Evolutionary conservation across 2,113 vertebrate genomes (phyloP).

Genomic region (Dromaius novaehollandiae): DNA sequence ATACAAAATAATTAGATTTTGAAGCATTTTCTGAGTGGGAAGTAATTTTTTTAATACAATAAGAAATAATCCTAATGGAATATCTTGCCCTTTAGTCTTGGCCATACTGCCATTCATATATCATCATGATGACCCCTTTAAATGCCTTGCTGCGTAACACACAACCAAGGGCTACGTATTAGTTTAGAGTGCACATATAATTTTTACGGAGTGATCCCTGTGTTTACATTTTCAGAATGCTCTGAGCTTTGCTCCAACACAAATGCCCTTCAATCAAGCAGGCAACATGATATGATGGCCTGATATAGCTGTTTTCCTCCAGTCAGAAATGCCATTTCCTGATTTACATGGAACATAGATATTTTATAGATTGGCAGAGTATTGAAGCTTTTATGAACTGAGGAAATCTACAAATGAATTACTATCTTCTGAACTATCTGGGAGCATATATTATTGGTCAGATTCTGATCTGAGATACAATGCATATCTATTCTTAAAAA

Average conservation of each 20-base stretch:
- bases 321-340: background rate
- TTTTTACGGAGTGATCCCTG: conserved; percentile 9
- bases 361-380: background rate
- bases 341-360: background rate
- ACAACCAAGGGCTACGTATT: background rate
- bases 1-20: conserved; percentile 27
- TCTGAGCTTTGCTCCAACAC: background rate
- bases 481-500: background rate
- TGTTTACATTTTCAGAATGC: conserved; percentile 16
- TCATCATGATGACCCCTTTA: background rate
- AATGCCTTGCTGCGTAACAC: background rate
- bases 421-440: background rate
- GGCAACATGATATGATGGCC: background rate
- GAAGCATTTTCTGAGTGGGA: conserved; percentile 8
- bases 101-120: background rate
- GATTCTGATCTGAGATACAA: background rate
- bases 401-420: background rate
- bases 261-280: background rate
- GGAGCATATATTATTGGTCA: background rate
- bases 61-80: conserved; percentile 17
- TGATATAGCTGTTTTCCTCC: background rate
- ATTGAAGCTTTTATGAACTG: background rate
- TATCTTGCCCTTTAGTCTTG: conserved; percentile 21
- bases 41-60: background rate
- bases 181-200: background rate